A percentile compares a stretch with the other conserved stretches of the same genome.
phyloP scores from a whole-genome alignment of 2,797 vertebrate species.

The Zalophus californianus region DNA sequence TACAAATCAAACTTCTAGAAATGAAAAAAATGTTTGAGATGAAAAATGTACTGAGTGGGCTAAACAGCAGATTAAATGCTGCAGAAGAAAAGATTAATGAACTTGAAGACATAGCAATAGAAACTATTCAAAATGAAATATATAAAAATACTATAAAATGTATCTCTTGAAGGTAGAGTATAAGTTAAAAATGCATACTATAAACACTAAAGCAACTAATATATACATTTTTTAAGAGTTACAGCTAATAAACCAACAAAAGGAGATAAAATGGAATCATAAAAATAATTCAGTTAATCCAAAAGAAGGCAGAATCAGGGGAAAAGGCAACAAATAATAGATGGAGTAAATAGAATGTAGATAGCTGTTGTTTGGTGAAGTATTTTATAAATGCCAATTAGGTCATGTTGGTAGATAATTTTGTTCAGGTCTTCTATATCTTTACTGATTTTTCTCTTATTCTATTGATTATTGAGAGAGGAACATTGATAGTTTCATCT shows the following conservation, averaged over 20 bases:
- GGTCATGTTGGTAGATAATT: neutral
- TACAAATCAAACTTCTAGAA: neutral
- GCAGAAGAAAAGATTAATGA: constrained; percentile 29
- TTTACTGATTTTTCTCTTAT: constrained; percentile 58
- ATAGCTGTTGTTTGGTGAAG: neutral
- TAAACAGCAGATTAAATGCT: constrained; percentile 1
- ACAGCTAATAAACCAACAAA: neutral
- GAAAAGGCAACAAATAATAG: neutral
- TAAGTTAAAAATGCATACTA: neutral
- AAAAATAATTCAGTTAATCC: neutral
- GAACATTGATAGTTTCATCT: neutral
- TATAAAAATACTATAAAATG: neutral
- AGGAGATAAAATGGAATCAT: neutral
- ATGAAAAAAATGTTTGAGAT: neutral
- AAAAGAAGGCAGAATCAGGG: neutral
- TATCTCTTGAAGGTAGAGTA: neutral
- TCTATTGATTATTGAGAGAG: neutral
- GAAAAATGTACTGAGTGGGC: neutral
- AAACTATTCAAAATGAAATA: constrained; percentile 19
- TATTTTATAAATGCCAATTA: neutral
- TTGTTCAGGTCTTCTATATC: neutral
- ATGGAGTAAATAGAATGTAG: neutral
- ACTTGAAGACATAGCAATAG: neutral
- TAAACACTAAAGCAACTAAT: neutral
- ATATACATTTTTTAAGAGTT: neutral